Evolutionary conservation across 2,888 invertebrate genomes (phyloP), one percentile per base, ranked within the genome.

Genomic region (Schizaphis graminum): DNA sequence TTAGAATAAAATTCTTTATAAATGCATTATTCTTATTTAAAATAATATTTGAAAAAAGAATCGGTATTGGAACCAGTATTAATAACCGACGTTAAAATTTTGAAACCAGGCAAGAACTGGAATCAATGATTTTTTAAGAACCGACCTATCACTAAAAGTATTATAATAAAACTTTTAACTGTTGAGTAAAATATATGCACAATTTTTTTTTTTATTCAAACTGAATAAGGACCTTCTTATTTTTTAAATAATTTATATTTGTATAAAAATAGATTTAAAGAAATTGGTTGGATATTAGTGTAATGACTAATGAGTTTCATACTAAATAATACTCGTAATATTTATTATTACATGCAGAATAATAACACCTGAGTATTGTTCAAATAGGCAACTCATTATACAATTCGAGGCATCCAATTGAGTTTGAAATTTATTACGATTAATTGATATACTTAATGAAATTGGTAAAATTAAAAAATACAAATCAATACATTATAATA

Each of bases 331-430:
- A n/a, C n/a, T n/a, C n/a, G n/a, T n/a, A n/a, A n/a, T n/a, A 86
- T 47, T 28, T 13, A 44, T 85, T 86, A 35, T 77, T 77, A 41
- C 8, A 77, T 77, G 35, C 35, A 77, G 21, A 77, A 77, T 77
- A 2, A 7, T 16, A 44, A 86, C 61, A 28, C 77, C 91, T 84
- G 35, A 77, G 26, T 44, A 41, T n/a, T 44, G 57, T 26, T 88
- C 1, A 56, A 21, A 44, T 92, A 92, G 92, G 92, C 92, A 92
- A 92, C 88, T 67, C 53, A 92, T 88, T 89, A 44, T 44, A 49
- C 88, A 67, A 24, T 1, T 24, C 0, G 3, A 92, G 8, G 26
- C 26, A 26, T 47, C 47, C 28, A 87, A 92, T 44, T 28, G 44
- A 1, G 24, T 11, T 87, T 53, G 0, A 53, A 49, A 0, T 35